These are phyloP conservation scores for Branchellion lobata DNA, from an alignment of 2,888 invertebrate species.

Conservation along the genomic window DNA sequence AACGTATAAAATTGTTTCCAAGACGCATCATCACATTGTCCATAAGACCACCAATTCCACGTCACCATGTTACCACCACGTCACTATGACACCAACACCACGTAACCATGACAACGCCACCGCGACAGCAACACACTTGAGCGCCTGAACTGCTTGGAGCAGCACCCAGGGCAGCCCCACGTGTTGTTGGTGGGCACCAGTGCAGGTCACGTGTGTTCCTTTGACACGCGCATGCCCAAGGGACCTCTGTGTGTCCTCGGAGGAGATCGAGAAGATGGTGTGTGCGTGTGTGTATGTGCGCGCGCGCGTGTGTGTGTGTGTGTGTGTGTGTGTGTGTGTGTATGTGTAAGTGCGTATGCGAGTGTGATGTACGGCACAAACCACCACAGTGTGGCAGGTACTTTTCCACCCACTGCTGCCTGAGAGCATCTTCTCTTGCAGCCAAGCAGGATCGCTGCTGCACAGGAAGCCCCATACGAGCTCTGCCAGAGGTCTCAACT, in stretches of 20 bases:
- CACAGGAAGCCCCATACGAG: too few relatives aligned
- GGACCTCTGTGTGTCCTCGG: too few relatives aligned
- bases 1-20: background rate
- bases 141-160: background rate
- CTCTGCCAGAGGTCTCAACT: too few relatives aligned
- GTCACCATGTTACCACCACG: background rate
- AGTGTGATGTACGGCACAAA: background rate
- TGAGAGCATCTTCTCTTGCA: too few relatives aligned
- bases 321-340: constrained; percentile 48
- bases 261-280: too few relatives aligned
- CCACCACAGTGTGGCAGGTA: background rate
- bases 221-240: background rate
- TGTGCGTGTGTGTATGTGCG: constrained; percentile 30
- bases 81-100: too few relatives aligned
- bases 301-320: constrained; percentile 46
- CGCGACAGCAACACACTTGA: background rate
- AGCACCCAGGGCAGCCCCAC: too few relatives aligned
- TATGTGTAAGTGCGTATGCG: constrained; percentile 46
- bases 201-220: background rate
- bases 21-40: background rate
- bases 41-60: background rate
- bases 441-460: too few relatives aligned
- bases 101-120: background rate
- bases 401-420: too few relatives aligned
- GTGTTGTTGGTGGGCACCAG: background rate